Conservation (phyloP, 2,797 vertebrate species). For the Oreortyx pictus region DNA sequence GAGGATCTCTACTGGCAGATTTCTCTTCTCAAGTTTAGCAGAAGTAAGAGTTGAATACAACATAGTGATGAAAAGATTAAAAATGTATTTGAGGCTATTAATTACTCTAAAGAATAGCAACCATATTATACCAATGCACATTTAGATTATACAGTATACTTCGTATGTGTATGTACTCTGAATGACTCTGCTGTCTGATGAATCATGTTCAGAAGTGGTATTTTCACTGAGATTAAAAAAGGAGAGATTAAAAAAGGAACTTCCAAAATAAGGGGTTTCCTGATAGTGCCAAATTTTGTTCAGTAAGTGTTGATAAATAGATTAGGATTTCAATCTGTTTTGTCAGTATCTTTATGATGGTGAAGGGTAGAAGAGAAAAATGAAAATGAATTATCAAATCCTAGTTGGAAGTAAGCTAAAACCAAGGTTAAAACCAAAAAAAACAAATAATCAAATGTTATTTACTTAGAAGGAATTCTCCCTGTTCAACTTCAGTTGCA, state of each 20-base stretch:
- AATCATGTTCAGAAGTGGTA: conserved; percentile 54
- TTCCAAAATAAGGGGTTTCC: conserved; percentile 61
- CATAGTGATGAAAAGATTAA: not conserved
- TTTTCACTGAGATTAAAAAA: conserved; percentile 71
- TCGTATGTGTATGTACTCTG: not conserved
- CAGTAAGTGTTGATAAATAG: conserved; percentile 64
- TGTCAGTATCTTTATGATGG: no score
- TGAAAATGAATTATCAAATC: not conserved
- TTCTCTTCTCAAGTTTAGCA: not conserved
- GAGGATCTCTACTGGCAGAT: not conserved
- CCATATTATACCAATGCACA: not conserved
- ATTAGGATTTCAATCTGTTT: conserved; percentile 16
- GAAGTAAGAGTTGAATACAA: not conserved
- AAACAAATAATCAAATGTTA: conserved; percentile 55
- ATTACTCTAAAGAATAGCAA: not conserved
- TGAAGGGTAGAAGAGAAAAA: conserved; percentile 13
- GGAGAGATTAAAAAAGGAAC: conserved; percentile 69
- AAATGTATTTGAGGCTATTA: not conserved
- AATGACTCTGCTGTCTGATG: conserved; percentile 48
- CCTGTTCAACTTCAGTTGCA: not conserved
- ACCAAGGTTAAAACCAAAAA: conserved; percentile 46
- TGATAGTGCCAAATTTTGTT: conserved; percentile 67
- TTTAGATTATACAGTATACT: not conserved
- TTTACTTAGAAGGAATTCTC: conserved; percentile 28
- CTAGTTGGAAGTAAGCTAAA: conserved; percentile 25